Conservation (phyloP, 2,113 vertebrate species). For the Microcebus tavaratra region DNA sequence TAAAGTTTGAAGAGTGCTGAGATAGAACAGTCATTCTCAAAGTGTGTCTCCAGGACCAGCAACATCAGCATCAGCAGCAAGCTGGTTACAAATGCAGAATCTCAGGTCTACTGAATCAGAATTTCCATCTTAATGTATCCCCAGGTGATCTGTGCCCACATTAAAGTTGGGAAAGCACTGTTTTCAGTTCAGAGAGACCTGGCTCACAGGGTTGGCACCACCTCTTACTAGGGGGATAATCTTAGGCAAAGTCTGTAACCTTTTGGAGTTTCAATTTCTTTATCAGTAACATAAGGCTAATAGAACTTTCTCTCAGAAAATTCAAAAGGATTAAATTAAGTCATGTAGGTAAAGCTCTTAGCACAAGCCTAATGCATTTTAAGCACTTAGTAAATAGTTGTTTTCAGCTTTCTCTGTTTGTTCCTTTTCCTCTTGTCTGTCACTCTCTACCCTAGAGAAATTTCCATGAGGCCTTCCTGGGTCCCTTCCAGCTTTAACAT, state of each 20-base stretch:
- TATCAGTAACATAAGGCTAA: background rate
- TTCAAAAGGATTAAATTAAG: conserved; percentile 40
- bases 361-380: background rate
- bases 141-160: background rate
- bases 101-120: background rate
- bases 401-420: background rate
- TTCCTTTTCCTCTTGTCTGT: conserved; percentile 30
- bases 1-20: background rate
- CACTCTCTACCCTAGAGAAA: conserved; percentile 33
- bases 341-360: background rate
- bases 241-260: background rate
- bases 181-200: background rate
- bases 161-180: background rate
- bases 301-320: conserved; percentile 48
- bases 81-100: background rate
- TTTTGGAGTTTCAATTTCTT: background rate
- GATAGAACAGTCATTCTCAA: background rate
- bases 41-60: background rate
- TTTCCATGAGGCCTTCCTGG: conserved; percentile 10
- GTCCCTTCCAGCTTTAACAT: conserved; percentile 44
- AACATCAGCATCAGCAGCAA: background rate
- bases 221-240: background rate
- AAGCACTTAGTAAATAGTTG: conserved; percentile 38
- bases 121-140: background rate
- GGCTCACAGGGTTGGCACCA: background rate